Evolutionary conservation across 2,888 invertebrate species (phyloP).

Genomic region (Drosophila greeni): DNA sequence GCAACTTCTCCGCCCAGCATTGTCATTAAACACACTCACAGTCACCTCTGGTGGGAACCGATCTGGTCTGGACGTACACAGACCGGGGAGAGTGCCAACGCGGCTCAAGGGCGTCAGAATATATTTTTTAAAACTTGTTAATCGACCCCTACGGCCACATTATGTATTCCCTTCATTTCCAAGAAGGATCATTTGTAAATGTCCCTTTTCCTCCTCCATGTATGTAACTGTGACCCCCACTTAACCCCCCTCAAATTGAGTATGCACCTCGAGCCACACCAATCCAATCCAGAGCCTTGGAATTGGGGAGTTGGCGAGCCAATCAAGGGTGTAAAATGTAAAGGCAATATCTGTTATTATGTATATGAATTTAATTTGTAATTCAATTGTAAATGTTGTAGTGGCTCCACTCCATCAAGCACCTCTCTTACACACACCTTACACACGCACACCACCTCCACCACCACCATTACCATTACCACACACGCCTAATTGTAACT

Average conservation of each 20-base stretch:
- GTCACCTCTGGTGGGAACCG: neutral
- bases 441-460: neutral
- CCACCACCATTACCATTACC: neutral
- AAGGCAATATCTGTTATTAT: conserved; percentile 50
- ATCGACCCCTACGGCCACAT: neutral
- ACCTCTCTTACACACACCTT: neutral
- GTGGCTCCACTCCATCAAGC: conserved; percentile 15
- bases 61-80: neutral
- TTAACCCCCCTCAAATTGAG: neutral
- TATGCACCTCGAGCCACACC: neutral
- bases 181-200: conserved; percentile 20
- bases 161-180: conserved; percentile 2
- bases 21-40: neutral
- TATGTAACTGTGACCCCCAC: neutral
- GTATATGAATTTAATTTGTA: conserved; percentile 39
- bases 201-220: neutral
- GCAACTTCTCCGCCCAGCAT: neutral
- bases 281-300: conserved; percentile 7
- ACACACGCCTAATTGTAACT: conserved; percentile 46
- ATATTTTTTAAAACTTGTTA: neutral
- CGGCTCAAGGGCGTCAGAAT: neutral
- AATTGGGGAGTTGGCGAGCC: conserved; percentile 1
- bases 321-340: conserved; percentile 39
- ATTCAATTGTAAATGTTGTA: conserved; percentile 41
- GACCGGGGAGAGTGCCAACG: conserved; percentile 7